Evolutionary conservation across 2,797 vertebrate species (phyloP).

Genomic region (Ciconia nigra): DNA sequence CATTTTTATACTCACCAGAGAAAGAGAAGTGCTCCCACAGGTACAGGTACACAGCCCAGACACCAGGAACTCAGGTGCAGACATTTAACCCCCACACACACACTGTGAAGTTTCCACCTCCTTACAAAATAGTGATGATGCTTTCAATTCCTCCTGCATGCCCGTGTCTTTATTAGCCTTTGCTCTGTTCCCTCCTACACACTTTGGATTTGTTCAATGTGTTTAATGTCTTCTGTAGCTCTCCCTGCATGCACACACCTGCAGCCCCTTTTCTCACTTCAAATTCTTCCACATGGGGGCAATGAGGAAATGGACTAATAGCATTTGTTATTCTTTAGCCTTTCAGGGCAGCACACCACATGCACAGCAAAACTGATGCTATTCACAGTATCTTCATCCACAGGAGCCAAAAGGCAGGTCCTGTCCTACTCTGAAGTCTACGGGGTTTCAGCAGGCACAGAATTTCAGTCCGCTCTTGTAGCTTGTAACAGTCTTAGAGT

Average conservation of each 20-base stretch:
- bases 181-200: neutral
- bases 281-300: neutral
- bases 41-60: neutral
- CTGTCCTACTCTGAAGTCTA: neutral
- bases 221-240: neutral
- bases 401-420: neutral
- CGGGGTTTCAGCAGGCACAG: neutral
- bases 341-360: neutral
- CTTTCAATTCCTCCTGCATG: constrained; percentile 15
- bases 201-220: neutral
- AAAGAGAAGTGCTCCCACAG: neutral
- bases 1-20: neutral
- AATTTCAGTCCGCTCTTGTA: neutral
- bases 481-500: neutral
- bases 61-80: neutral
- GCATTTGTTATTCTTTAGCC: neutral
- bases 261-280: neutral
- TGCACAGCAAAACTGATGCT: neutral
- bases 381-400: neutral
- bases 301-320: neutral
- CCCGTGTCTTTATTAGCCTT: neutral
- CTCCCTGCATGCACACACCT: neutral
- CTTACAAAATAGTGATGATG: neutral
- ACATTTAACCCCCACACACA: neutral
- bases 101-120: neutral